Conservation (phyloP, 1,140 invertebrate genomes). For the Drosophila pallidifrons region DNA sequence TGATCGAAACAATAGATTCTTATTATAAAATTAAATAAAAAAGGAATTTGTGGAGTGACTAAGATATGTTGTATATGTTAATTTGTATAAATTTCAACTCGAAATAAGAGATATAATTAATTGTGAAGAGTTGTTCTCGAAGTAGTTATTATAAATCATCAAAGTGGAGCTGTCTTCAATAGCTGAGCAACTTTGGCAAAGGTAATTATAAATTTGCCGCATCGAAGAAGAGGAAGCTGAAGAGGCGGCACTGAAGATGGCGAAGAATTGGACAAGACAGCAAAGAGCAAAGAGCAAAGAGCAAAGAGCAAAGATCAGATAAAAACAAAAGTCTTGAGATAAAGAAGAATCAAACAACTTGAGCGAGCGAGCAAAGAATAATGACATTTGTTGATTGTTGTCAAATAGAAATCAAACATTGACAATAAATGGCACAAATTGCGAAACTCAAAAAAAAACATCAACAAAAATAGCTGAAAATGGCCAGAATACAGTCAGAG, state of each 20-base stretch:
- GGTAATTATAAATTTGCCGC: neutral
- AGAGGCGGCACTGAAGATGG: neutral
- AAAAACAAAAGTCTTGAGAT: neutral
- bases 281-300: too few relatives aligned
- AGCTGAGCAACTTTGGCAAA: neutral
- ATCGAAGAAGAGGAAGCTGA: neutral
- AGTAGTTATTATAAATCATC: neutral
- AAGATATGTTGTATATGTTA: neutral
- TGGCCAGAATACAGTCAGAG: constrained; percentile 26
- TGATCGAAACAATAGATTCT: neutral
- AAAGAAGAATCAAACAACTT: neutral
- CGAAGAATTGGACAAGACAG: neutral
- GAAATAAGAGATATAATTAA: neutral
- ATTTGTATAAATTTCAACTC: neutral
- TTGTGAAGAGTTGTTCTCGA: neutral
- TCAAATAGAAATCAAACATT: constrained; percentile 24
- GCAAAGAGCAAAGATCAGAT: neutral
- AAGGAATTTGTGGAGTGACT: neutral
- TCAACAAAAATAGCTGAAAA: constrained; percentile 16
- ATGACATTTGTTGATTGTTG: constrained; percentile 14
- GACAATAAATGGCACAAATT: constrained; percentile 50
- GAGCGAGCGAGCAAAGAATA: neutral
- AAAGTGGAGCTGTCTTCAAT: neutral
- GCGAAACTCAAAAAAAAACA: constrained; percentile 32
- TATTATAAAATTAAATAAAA: neutral